Conservation (phyloP, 2,797 vertebrate genomes). For the Mormyrus proboscirostris region DNA sequence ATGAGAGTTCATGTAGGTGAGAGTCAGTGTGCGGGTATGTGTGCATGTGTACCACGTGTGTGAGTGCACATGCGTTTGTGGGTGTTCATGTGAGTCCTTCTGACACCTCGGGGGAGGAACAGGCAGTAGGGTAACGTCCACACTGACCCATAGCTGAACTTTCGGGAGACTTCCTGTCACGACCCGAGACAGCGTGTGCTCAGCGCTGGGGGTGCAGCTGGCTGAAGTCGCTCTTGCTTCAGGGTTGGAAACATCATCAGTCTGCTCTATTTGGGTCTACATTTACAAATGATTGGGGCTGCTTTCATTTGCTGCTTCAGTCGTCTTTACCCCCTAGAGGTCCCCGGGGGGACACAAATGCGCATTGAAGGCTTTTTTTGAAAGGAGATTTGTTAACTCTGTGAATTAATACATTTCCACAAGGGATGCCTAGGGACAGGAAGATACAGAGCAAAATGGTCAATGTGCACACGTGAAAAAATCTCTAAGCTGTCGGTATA, state of each 20-base stretch:
- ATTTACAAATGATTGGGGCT: conserved; percentile 11
- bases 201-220: conserved; percentile 27
- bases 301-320: background rate
- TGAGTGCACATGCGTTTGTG: conserved; percentile 14
- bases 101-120: conserved; percentile 22
- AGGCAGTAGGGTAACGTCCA: conserved; percentile 33
- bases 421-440: background rate
- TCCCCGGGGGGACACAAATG: background rate
- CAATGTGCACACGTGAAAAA: background rate
- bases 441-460: background rate
- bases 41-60: conserved; percentile 19
- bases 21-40: conserved; percentile 27
- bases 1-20: conserved; percentile 39
- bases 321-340: background rate
- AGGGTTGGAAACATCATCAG: conserved; percentile 16
- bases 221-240: background rate
- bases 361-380: background rate
- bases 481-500: background rate
- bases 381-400: background rate
- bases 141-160: conserved; percentile 53
- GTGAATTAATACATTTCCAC: background rate
- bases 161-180: conserved; percentile 47
- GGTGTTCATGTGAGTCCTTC: conserved; percentile 7
- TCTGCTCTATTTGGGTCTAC: conserved; percentile 17
- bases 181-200: conserved; percentile 30